These are phyloP conservation scores for Dermatemys mawii DNA, from an alignment of 2,113 vertebrate species.

Conservation along the genomic window DNA sequence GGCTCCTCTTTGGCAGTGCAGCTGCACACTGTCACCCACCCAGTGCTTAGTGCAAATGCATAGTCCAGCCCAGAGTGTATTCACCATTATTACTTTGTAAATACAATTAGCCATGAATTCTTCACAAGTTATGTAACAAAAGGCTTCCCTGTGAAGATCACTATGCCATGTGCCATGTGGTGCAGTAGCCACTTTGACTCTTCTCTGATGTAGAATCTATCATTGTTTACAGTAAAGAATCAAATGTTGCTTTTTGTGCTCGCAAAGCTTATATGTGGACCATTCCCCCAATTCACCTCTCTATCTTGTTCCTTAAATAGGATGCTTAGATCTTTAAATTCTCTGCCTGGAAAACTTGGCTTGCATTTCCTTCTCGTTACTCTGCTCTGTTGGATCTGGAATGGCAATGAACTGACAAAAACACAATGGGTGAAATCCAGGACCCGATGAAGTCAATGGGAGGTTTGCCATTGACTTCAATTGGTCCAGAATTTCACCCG, in stretches of 20 bases:
- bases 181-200: not conserved
- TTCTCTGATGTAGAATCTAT: accelerated
- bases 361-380: not conserved
- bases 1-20: no score
- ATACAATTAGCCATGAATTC: not conserved
- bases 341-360: not conserved
- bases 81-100: not conserved
- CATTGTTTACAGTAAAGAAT: not conserved
- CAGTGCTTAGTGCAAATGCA: no score
- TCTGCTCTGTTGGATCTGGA: not conserved
- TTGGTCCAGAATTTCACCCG: not conserved
- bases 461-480: accelerated
- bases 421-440: not conserved
- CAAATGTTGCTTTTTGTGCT: not conserved
- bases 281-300: not conserved
- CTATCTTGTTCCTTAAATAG: not conserved
- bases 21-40: no score
- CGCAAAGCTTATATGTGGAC: not conserved
- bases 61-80: no score
- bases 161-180: not conserved
- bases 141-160: not conserved
- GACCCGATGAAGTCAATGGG: not conserved
- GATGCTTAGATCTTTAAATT: not conserved
- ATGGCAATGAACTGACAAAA: not conserved
- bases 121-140: accelerated